Conservation (phyloP, 1,140 invertebrate genomes). For the Ceratina japonica region DNA sequence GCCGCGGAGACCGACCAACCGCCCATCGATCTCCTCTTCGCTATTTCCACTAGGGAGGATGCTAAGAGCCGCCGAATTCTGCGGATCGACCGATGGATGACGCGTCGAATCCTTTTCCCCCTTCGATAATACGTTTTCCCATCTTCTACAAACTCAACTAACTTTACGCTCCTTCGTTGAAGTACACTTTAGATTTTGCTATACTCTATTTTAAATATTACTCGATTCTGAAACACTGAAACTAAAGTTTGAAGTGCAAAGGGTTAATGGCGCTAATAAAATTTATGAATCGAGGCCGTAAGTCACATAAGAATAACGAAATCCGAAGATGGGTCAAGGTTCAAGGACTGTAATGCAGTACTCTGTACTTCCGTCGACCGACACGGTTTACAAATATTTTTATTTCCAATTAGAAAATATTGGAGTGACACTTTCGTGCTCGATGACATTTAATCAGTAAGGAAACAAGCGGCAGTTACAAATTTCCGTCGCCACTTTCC, state of each 20-base stretch:
- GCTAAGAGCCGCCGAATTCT: constrained; percentile 4
- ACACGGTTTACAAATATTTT: background rate
- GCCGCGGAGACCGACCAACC: constrained; percentile 7
- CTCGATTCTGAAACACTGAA: too few relatives aligned
- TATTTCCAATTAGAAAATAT: constrained; percentile 9
- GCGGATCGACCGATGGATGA: too few relatives aligned
- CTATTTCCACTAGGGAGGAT: constrained; percentile 5
- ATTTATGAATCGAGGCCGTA: background rate
- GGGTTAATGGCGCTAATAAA: background rate
- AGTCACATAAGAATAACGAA: background rate
- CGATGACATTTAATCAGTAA: background rate
- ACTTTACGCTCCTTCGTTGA: too few relatives aligned
- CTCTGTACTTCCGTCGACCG: too few relatives aligned
- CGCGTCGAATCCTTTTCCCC: too few relatives aligned
- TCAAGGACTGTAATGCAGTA: background rate
- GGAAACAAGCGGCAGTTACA: constrained; percentile 1
- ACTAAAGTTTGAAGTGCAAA: too few relatives aligned
- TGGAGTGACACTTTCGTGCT: background rate
- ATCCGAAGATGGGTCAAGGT: background rate
- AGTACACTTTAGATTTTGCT: too few relatives aligned
- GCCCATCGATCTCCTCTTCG: constrained; percentile 10
- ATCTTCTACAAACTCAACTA: too few relatives aligned
- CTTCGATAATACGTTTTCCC: too few relatives aligned
- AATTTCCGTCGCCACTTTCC: background rate
- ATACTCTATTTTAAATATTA: too few relatives aligned